Evolutionary conservation across 2,888 invertebrate genomes (phyloP), one percentile per base, ranked within the genome.

Genomic region (Megaustenia siamemsis): DNA sequence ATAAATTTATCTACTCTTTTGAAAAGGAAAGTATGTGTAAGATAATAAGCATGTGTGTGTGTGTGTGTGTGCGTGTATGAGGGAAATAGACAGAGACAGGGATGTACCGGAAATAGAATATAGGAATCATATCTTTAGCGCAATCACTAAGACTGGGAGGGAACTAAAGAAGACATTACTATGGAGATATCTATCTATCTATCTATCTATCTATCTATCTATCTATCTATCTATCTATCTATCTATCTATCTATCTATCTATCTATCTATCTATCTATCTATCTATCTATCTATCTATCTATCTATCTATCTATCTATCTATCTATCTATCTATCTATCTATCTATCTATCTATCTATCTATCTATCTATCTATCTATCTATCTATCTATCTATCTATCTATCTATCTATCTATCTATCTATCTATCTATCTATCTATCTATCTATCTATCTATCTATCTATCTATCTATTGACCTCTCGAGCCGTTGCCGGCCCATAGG

Each of bases 361-460:
- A 56, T 56, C 56, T 56, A 56, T 56, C 56, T 56, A 56, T 56
- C 56, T 56, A 56, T 56, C 56, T 56, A 56, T 56, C 56, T 56
- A 56, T 56, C 56, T 56, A 56, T 56, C 56, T 56, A 56, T 56
- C 56, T 56, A 56, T 56, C 56, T 56, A 56, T 56, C 56, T 56
- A 56, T 56, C 56, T 56, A 66, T 66, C 66, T 66, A 66, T 66
- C 66, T 66, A 66, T 66, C 66, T 66, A 66, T 45, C 71, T 45
- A 43, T 45, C 71, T 45, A 71, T 43, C 71, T 43, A 43, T 71
- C 56, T 56, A 56, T 56, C 56, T 56, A 66, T 66, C 66, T 66
- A 66, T 66, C 66, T 66, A 66, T 28, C 66, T 66, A 66, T 45
- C 71, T 45, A 43, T 45, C 71, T 45, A 71, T 43, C 71, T 43